Percentiles rank a stretch among this genome's conserved stretches.
These are phyloP conservation scores for Cataglyphis hispanica DNA, from an alignment of 1,140 invertebrate genomes.

Conservation along the genomic window DNA sequence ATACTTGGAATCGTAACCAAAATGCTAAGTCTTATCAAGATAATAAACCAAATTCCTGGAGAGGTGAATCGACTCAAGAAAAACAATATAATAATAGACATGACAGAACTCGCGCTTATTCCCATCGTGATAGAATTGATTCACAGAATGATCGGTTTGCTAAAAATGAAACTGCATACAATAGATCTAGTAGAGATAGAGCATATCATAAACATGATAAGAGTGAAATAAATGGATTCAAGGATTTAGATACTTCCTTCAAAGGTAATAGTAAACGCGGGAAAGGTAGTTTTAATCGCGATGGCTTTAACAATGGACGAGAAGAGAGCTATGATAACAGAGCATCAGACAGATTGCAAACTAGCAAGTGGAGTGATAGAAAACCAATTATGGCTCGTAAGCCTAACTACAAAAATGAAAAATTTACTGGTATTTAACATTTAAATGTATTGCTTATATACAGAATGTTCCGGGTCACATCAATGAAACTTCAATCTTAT, in stretches of 20 bases:
- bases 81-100: conserved; percentile 73
- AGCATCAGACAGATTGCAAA: conserved; percentile 26
- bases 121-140: conserved; percentile 41
- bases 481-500: too few species aligned
- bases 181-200: conserved; percentile 64
- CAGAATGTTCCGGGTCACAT: too few species aligned
- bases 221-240: conserved; percentile 48
- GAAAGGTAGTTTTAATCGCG: conserved; percentile 62
- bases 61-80: conserved; percentile 79
- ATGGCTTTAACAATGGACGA: conserved; percentile 41
- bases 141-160: conserved; percentile 69
- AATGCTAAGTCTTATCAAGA: conserved; percentile 54
- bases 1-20: conserved; percentile 41
- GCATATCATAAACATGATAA: conserved; percentile 63
- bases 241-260: conserved; percentile 78
- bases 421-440: conserved; percentile 45
- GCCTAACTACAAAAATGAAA: conserved; percentile 42
- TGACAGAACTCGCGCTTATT: conserved; percentile 70
- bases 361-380: conserved; percentile 45
- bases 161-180: conserved; percentile 69
- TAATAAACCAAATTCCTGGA: conserved; percentile 70
- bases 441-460: neutral
- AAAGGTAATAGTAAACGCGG: conserved; percentile 67
- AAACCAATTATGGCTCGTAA: conserved; percentile 6
- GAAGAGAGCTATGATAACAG: conserved; percentile 7